A percentile compares a stretch with the other conserved stretches of the same genome.
Conservation (phyloP, 2,797 vertebrate genomes). For the Muscicapa striata region DNA sequence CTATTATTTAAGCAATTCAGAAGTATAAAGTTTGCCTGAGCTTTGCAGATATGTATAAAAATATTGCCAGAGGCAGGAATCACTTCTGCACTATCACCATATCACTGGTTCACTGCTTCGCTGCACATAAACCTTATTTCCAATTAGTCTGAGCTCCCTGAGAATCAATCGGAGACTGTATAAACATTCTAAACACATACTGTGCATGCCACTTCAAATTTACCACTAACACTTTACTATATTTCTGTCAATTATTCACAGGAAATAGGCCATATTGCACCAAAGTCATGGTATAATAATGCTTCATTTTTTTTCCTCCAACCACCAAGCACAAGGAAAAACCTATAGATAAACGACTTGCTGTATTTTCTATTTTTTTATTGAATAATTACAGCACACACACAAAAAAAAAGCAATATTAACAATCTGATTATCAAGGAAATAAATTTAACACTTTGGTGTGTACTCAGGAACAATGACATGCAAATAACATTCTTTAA, state of each 20-base stretch:
- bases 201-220: constrained; percentile 67
- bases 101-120: constrained; percentile 31
- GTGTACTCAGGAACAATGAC: neutral
- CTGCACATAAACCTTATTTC: constrained; percentile 61
- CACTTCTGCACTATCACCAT: constrained; percentile 23
- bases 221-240: constrained; percentile 47
- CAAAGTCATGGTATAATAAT: constrained; percentile 8
- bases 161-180: constrained; percentile 43
- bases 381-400: neutral
- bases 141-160: constrained; percentile 62
- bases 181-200: constrained; percentile 67
- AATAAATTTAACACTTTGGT: neutral
- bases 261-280: constrained; percentile 16
- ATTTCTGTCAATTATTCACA: constrained; percentile 54
- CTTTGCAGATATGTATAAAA: constrained; percentile 46
- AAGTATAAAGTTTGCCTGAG: constrained; percentile 64
- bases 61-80: constrained; percentile 17
- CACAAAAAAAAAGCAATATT: neutral
- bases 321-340: neutral
- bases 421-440: neutral
- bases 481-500: neutral
- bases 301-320: neutral
- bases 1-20: constrained; percentile 63
- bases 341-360: constrained; percentile 15
- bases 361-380: constrained; percentile 38